Evolutionary conservation across 2,797 vertebrate species (phyloP), one percentile per base, ranked within the genome.

Genomic region (Chloroceryle inda): DNA sequence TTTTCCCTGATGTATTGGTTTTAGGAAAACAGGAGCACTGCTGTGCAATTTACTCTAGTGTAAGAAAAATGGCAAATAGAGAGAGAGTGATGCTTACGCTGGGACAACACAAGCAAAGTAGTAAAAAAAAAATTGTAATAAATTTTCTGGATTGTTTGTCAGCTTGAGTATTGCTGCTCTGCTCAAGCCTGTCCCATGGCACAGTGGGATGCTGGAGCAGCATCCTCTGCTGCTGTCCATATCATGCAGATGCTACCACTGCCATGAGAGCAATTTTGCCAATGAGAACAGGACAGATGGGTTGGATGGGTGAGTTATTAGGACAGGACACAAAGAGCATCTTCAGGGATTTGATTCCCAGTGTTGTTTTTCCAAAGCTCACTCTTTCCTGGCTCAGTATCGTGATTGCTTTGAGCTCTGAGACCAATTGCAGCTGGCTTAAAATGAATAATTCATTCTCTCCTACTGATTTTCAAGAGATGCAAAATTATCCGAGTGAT

Each of bases 401-500:
- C 72, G n/a, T 1, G 0, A 72, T 47, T 84, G 88, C 58, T 95
- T 94, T 75, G 69, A 94, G 79, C 26, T 92, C 26, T 73, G 63
- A 83, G 72, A 33, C 85, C 88, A 88, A 80, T 45, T 94, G 82
- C 88, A 93, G 79, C 61, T 88, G 53, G 14, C 38, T 92, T 64
- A 27, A 92, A 81, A 93, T 90, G 45, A 97, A 86, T 96, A 93
- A 96, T 95, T 96, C 73, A 95, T 94, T 72, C 55, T 86, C 80
- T 92, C 76, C 69, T 53, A 55, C 92, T 82, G 88, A 83, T 84
- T 91, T 91, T 90, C 64, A 80, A 88, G 76, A 81, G 73, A 81
- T 66, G 83, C 22, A 78, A 75, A 95, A 66, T 84, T 86, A 90
- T 86, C 76, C 66, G 76, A 88, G 69, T 94, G 66, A 88, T 4